These are phyloP conservation scores for Festucalex cinctus DNA, from an alignment of 2,113 vertebrate species.

Conservation along the genomic window DNA sequence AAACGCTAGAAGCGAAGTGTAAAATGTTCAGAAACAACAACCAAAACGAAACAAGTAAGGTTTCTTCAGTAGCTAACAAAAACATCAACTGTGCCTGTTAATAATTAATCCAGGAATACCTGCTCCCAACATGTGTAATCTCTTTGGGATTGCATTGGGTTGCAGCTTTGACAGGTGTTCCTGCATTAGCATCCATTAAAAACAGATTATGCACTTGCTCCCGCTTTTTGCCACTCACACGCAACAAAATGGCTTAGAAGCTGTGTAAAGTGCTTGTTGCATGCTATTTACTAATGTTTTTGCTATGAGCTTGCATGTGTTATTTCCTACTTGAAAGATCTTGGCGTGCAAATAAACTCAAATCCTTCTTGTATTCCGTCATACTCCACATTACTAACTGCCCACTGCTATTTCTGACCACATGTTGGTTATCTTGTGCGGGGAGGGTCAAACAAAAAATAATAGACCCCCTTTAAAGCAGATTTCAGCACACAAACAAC, in stretches of 20 bases:
- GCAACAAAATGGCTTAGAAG: conserved; percentile 44
- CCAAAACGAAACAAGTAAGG: neutral
- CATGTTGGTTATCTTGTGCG: neutral
- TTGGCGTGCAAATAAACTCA: neutral
- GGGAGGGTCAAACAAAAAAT: neutral
- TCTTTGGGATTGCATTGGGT: conserved; percentile 87
- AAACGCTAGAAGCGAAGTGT: neutral
- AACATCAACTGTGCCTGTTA: conserved; percentile 33
- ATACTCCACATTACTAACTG: neutral
- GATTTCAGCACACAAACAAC: neutral
- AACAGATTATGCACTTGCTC: conserved; percentile 71
- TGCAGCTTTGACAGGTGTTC: conserved; percentile 89
- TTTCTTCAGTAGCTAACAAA: neutral
- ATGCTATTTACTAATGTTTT: conserved; percentile 44
- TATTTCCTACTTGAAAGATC: neutral
- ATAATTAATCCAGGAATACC: conserved; percentile 86
- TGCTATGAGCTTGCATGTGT: neutral
- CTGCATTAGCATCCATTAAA: conserved; percentile 80
- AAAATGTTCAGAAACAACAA: neutral
- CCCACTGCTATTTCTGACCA: neutral
- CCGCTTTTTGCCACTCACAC: conserved; percentile 50
- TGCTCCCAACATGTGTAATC: conserved; percentile 96
- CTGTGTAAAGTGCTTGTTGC: conserved; percentile 26
- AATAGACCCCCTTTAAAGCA: neutral
- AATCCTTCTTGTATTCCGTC: neutral